phyloP scores from a whole-genome alignment of 2,888 invertebrate species.

The Himalopsyche anomala region DNA sequence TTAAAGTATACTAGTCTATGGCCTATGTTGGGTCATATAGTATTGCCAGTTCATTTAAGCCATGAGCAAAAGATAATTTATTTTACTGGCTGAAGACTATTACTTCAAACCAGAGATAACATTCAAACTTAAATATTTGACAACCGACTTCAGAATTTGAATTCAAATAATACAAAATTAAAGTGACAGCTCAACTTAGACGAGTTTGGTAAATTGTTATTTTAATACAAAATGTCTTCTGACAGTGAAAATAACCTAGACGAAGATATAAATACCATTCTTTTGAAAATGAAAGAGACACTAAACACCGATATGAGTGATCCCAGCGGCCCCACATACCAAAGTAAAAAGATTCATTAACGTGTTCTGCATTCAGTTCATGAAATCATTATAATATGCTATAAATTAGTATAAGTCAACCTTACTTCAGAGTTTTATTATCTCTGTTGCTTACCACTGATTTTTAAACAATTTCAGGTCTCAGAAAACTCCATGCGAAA shows the following conservation, averaged over 20 bases:
- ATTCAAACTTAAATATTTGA: not conserved
- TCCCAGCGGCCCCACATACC: slow-evolving; percentile 74
- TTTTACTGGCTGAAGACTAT: not conserved
- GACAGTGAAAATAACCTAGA: slow-evolving; percentile 42
- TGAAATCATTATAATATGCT: too few relatives aligned
- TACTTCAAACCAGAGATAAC: too few relatives aligned
- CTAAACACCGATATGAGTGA: slow-evolving; percentile 56
- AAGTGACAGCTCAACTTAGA: too few relatives aligned
- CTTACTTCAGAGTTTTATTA: too few relatives aligned
- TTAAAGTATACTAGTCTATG: too few relatives aligned
- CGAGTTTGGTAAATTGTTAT: too few relatives aligned
- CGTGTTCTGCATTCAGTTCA: too few relatives aligned
- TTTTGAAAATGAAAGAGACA: slow-evolving; percentile 52
- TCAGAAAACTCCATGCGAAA: slow-evolving; percentile 72
- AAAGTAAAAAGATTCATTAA: slow-evolving; percentile 70
- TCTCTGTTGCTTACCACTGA: too few relatives aligned
- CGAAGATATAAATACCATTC: slow-evolving; percentile 2
- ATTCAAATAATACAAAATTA: not conserved
- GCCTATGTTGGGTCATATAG: too few relatives aligned
- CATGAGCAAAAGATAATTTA: not conserved
- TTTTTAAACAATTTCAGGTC: slow-evolving; percentile 68
- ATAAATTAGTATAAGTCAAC: too few relatives aligned
- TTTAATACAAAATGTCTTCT: too few relatives aligned
- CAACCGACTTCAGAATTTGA: slow-evolving; percentile 10
- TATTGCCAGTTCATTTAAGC: not conserved